These are phyloP conservation scores for Chaetorhynchus papuensis DNA, from an alignment of 2,113 vertebrate species.

Conservation along the genomic window DNA sequence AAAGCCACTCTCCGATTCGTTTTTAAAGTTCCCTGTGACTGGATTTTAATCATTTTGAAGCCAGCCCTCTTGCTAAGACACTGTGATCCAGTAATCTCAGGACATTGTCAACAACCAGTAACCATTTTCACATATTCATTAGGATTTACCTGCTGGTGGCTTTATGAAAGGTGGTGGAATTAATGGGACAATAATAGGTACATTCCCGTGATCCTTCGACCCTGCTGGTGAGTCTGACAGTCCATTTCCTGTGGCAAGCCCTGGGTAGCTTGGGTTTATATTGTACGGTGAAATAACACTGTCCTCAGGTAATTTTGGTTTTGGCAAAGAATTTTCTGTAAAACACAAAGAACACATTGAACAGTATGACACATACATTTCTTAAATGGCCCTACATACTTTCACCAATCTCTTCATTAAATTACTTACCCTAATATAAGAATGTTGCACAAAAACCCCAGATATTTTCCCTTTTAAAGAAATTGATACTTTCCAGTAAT, in stretches of 20 bases:
- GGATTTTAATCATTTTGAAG: background rate
- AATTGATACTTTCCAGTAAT: background rate
- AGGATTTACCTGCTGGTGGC: constrained; percentile 90
- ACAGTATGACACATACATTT: constrained; percentile 42
- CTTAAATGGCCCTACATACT: background rate
- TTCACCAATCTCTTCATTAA: background rate
- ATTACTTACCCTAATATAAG: background rate
- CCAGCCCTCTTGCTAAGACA: background rate
- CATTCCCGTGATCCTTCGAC: constrained; percentile 89
- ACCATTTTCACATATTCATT: background rate
- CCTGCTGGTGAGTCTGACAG: constrained; percentile 86
- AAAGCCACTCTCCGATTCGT: background rate
- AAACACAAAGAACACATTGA: constrained; percentile 63
- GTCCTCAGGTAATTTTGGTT: constrained; percentile 87
- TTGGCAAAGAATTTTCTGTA: constrained; percentile 98
- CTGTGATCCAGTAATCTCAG: background rate
- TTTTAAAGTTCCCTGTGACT: background rate
- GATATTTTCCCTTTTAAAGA: background rate
- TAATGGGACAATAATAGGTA: constrained; percentile 95
- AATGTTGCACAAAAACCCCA: background rate
- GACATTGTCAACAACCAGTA: background rate
- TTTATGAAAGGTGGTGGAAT: constrained; percentile 97
- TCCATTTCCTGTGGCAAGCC: constrained; percentile 89
- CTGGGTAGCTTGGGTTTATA: constrained; percentile 86
- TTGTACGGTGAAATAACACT: constrained; percentile 87